Evolutionary conservation across 2,113 vertebrate genomes (phyloP), one percentile per base, ranked within the genome.

Genomic region (Naja naja): DNA sequence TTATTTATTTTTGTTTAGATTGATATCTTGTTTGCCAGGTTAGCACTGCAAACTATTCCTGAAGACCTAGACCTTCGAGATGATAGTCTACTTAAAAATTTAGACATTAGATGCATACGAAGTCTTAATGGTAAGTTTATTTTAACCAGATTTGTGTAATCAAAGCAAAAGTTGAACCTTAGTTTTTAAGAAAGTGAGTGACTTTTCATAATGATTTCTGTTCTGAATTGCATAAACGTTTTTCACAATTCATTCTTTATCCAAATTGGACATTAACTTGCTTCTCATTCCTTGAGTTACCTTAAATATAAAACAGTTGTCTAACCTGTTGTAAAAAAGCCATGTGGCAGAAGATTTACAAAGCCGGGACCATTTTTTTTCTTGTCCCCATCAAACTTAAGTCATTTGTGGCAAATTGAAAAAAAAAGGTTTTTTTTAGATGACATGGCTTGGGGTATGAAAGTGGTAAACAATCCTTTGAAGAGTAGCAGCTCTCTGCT

Each of bases 21-120:
- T 97, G 98, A 99, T 97, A 98, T 99, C 97, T 97, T 99, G 93
- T 99, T 99, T 98, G 99, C 98, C 95, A 97, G 98, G 95, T 97
- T 99, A 98, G 98, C 98, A 47, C 95, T 98, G 95, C 98, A 98
- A 96, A 98, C 98, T 95, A 98, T 99, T 97, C 98, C 98, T 89
- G 98, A 98, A 96, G 98, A 98, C 91, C 96, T 99, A 97, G 98
- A 99, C 87, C 98, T 99, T 90, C 97, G 98, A 95, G 98, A 98
- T 3, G 98, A 99, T 96, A 98, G 97, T 94, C 95, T 98, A 74
- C 97, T 99, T 94, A 98, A 98, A 98, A 98, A 98, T 96, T 96
- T 98, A 97, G 98, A 99, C 96, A 98, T 98, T 96, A 97, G 97
- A 96, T 99, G 98, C 94, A 98, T 98, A 96, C 97, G 98, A 97